These are phyloP conservation scores for Orcinus orca DNA, from an alignment of 2,113 vertebrate species.

Conservation along the genomic window DNA sequence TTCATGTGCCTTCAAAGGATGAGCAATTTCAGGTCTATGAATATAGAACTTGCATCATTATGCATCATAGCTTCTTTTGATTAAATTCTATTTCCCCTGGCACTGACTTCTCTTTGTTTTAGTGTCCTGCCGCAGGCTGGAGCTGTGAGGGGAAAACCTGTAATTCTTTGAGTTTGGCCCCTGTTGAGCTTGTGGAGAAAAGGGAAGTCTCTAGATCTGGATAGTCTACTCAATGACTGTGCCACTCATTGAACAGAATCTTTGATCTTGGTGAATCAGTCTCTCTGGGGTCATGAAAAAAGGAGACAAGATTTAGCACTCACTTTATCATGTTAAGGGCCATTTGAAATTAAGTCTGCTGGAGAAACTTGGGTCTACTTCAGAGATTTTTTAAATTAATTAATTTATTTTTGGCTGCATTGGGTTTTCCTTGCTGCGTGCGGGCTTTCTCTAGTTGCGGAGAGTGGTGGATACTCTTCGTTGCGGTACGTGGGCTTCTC, in stretches of 20 bases:
- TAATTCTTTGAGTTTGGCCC: background rate
- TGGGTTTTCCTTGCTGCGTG: too few relatives aligned
- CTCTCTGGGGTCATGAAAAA: background rate
- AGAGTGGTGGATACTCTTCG: too few relatives aligned
- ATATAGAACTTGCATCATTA: background rate
- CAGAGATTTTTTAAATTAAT: background rate
- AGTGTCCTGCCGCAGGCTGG: background rate
- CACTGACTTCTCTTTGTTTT: background rate
- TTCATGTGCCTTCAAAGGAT: background rate
- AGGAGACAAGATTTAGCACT: background rate
- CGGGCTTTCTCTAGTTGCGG: too few relatives aligned
- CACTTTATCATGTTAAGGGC: background rate
- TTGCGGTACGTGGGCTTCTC: too few relatives aligned
- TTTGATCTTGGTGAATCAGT: background rate
- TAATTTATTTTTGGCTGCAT: too few relatives aligned
- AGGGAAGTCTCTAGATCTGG: background rate
- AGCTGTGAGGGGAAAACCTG: background rate
- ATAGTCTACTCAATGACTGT: background rate
- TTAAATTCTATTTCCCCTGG: constrained; percentile 22
- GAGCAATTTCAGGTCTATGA: background rate
- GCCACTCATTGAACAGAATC: background rate
- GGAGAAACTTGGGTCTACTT: background rate
- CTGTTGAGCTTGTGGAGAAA: background rate
- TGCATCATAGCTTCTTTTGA: background rate
- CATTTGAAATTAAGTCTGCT: background rate